phyloP scores from a whole-genome alignment of 2,113 vertebrate genomes.

The Felis catus region DNA sequence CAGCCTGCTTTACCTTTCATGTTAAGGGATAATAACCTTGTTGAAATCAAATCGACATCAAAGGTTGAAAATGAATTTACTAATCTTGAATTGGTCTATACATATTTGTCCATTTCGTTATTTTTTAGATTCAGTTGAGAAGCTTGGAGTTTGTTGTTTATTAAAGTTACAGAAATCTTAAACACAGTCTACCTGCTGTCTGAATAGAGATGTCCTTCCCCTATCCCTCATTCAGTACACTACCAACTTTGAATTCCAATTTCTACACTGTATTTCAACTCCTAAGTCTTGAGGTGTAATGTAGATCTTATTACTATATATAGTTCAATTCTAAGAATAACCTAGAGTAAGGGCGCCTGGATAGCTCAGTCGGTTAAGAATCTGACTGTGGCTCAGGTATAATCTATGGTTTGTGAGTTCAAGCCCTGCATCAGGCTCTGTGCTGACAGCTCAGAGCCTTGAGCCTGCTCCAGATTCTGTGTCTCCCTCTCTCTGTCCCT shows the following conservation, averaged over 20 bases:
- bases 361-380: no score
- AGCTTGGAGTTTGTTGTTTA: not conserved
- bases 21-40: not conserved
- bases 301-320: not conserved
- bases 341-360: no score
- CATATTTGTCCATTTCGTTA: not conserved
- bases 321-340: not conserved
- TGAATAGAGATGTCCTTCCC: not conserved
- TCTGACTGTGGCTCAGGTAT: no score
- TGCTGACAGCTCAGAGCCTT: no score
- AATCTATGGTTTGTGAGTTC: no score
- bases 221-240: not conserved
- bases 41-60: not conserved
- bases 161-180: not conserved
- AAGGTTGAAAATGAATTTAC: not conserved
- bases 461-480: no score
- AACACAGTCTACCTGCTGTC: not conserved
- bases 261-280: not conserved
- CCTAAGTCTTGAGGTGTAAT: not conserved
- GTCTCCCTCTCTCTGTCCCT: no score
- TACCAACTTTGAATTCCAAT: not conserved
- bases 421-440: no score
- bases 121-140: not conserved
- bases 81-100: not conserved
- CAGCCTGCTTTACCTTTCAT: not conserved